Evolutionary conservation across 2,113 vertebrate genomes (phyloP), one percentile per base, ranked within the genome.

Genomic region (Paramisgurnus dabryanus): DNA sequence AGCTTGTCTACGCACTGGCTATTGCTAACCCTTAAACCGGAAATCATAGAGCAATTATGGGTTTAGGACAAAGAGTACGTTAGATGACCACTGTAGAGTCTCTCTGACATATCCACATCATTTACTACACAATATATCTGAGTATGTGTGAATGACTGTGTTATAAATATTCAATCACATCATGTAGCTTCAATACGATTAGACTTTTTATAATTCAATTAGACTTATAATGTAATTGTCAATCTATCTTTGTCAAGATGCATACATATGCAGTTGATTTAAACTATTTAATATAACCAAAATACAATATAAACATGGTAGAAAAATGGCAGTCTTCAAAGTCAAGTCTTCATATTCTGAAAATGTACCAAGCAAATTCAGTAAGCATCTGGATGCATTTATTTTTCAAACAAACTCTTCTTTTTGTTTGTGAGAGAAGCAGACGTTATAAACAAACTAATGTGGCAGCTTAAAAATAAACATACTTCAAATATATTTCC

Each of bases 21-120:
- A 18, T 60, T 50, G 50, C 43, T 74, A 68, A 74, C 74, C 18
- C 61, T 53, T 47, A 70, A 47, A 81, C 27, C 69, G 66, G 80
- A 82, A 85, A 85, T 34, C 49, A 66, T n/a, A 18, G 47, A 45
- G 68, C 64, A 78, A 81, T 84, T 78, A 78, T 67, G 67, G 69
- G 76, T 75, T 75, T 79, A 49, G 60, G 50, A 80, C 12, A 66
- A 72, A 61, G 83, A 75, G 43, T 4, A n/a, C 1, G 58, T 40
- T n/a, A 39, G 69, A 11, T 76, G 67, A 66, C 72, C 43, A 70
- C 47, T 41, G 40, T 13, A 78, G 41, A 18, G 57, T 15, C 43
- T 67, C 43, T 63, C 65, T 67, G 43, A 53, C 47, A 34, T 45
- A 39, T 41, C 60, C 43, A 34, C 58, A 34, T 27, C 22, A 0